Evolutionary conservation across 2,113 vertebrate genomes (phyloP).

Genomic region (Ctenomys sociabilis): DNA sequence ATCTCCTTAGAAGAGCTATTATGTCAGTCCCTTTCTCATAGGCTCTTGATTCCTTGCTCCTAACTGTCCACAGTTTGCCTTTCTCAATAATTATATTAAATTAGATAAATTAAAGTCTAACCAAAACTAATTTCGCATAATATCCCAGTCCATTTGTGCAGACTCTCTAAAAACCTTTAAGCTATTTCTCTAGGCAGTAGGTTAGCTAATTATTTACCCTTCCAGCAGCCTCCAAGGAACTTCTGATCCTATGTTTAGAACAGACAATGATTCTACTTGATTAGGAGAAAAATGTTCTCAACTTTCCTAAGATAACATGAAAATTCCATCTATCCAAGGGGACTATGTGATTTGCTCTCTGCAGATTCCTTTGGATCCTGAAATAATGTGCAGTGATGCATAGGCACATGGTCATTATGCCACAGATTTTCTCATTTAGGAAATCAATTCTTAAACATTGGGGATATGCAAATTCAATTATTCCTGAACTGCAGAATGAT

Average conservation of each 20-base stretch:
- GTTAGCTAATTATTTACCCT: conserved; percentile 87
- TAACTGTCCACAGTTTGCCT: conserved; percentile 82
- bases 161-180: conserved; percentile 83
- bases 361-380: conserved; percentile 80
- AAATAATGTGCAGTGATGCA: conserved; percentile 81
- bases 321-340: conserved; percentile 82
- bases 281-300: conserved; percentile 75
- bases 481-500: conserved; percentile 81
- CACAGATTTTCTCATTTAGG: conserved; percentile 83
- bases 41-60: conserved; percentile 74
- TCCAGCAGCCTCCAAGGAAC: conserved; percentile 83
- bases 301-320: conserved; percentile 78
- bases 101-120: conserved; percentile 87
- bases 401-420: conserved; percentile 78
- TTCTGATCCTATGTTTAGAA: conserved; percentile 82
- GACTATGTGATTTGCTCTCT: conserved; percentile 81
- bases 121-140: conserved; percentile 86
- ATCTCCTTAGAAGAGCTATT: conserved; percentile 56
- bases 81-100: conserved; percentile 86
- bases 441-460: conserved; percentile 85
- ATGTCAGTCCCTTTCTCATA: conserved; percentile 45
- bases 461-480: conserved; percentile 86
- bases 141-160: conserved; percentile 86
- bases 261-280: conserved; percentile 81
- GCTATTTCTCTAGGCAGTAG: conserved; percentile 86